phyloP scores from a whole-genome alignment of 2,888 invertebrate genomes.

The Pammene aurita region DNA sequence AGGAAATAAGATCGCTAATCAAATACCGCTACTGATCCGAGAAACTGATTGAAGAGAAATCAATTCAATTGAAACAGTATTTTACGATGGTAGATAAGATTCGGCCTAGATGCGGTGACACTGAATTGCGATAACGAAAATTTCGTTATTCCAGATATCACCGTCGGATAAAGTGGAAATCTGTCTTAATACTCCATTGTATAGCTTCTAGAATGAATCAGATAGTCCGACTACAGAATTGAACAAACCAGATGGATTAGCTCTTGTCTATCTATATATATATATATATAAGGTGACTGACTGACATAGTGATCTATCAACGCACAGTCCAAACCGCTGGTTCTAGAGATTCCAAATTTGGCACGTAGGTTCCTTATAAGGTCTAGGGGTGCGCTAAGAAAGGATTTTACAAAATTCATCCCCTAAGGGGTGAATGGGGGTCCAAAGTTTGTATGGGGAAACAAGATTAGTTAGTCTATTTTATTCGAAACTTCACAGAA shows the following conservation, averaged over 20 bases:
- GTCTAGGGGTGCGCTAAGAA: too few relatives aligned
- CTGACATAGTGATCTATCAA: too few relatives aligned
- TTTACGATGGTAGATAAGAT: constrained; percentile 10
- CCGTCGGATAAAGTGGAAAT: constrained; percentile 2
- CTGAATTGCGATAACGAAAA: constrained; percentile 6
- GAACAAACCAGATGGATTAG: background rate
- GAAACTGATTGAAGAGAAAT: constrained; percentile 22
- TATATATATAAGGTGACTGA: background rate
- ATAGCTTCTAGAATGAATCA: background rate
- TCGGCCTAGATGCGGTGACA: constrained; percentile 18
- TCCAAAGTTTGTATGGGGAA: too few relatives aligned
- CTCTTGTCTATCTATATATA: background rate
- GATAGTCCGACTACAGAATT: background rate
- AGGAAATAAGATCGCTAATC: constrained; percentile 32
- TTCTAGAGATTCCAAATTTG: too few relatives aligned
- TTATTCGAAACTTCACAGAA: too few relatives aligned
- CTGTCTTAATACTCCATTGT: constrained; percentile 8
- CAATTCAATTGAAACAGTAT: constrained; percentile 8
- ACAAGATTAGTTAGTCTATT: too few relatives aligned
- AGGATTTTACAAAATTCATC: too few relatives aligned
- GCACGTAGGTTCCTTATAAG: too few relatives aligned
- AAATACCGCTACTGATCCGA: constrained; percentile 9
- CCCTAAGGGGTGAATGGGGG: too few relatives aligned
- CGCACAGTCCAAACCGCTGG: too few relatives aligned
- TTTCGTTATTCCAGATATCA: constrained; percentile 7